A percentile compares a stretch with the other conserved stretches of the same genome.
Evolutionary conservation across 2,113 vertebrate species (phyloP).

Genomic region (Leptobrachium leishanense): DNA sequence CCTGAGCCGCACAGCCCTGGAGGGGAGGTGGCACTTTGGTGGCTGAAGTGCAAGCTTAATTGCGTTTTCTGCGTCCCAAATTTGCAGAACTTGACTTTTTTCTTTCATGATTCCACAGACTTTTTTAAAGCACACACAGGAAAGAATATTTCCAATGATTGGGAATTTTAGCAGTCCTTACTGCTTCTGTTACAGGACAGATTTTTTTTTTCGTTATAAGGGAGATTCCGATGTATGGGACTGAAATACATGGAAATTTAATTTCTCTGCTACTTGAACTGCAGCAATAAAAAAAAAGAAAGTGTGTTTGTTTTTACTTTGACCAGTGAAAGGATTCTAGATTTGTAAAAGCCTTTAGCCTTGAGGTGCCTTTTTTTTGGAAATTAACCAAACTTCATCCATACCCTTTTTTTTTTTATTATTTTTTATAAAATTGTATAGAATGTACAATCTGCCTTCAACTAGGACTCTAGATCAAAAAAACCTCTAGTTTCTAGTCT

Average conservation of each 20-base stretch:
- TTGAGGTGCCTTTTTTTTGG: constrained; percentile 96
- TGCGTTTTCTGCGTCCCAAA: constrained; percentile 59
- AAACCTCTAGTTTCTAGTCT: constrained; percentile 68
- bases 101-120: constrained; percentile 71
- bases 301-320: constrained; percentile 74
- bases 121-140: constrained; percentile 73
- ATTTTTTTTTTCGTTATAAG: constrained; percentile 63
- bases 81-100: constrained; percentile 69
- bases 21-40: constrained; percentile 65
- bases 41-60: constrained; percentile 57
- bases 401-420: constrained; percentile 57
- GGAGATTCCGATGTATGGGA: constrained; percentile 66
- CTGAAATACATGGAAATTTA: constrained; percentile 63
- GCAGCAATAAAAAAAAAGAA: constrained; percentile 81
- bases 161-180: constrained; percentile 66
- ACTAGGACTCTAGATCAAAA: constrained; percentile 66
- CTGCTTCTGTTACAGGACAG: constrained; percentile 65
- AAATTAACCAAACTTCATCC: constrained; percentile 81
- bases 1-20: constrained; percentile 37
- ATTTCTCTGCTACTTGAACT: constrained; percentile 79
- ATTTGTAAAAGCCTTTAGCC: constrained; percentile 91
- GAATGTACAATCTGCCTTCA: constrained; percentile 74
- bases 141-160: constrained; percentile 65
- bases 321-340: constrained; percentile 77
- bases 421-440: constrained; percentile 75